Evolutionary conservation across 2,113 vertebrate genomes (phyloP), one percentile per base, ranked within the genome.

Genomic region (Oncorhynchus mykiss): DNA sequence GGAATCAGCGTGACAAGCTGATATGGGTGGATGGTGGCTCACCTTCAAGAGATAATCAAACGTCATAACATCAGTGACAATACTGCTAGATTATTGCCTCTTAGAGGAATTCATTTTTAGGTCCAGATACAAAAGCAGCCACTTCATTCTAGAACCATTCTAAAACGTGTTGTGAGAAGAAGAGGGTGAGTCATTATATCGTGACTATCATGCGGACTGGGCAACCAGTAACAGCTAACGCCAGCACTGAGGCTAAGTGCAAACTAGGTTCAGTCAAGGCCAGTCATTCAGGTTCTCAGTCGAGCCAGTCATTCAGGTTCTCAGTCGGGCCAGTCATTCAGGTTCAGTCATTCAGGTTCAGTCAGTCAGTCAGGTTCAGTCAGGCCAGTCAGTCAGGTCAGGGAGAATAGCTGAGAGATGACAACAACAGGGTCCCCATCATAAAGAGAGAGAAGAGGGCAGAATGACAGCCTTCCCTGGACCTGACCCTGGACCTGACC

Each of bases 11-110:
- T 98, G 97, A 92, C 97, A 99, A 89, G 97, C 95, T 49, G 98
- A 99, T 93, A 99, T 91, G 79, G 98, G 98, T 88, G 98, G 98
- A 88, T 99, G 98, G 92, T 99, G 98, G 92, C 98, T 99, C 93
- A 99, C 98, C 98, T 99, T 87, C 31, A 59, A 84, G 78, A 62
- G 39, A 45, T 45, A 45, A 62, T 54, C 51, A 54, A 54, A 18
- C 5, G 16, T 45, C 39, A 45, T 45, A 45, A 45, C 9, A 45
- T 45, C 39, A 45, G 39, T 45, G 39, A 45, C 39, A 45, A 45
- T 45, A 45, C 24, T 22, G 24, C 1, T 11, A 64, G 60, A 25
- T 25, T 7, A 54, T 54, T 54, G 9, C 39, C 51, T 18, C 14
- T 54, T 54, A 11, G 9, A 45, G 39, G 9, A 45, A 45, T 45